Base-by-base conservation (phyloP, 2,113 vertebrate genomes). In the Eolophus roseicapilla region DNA sequence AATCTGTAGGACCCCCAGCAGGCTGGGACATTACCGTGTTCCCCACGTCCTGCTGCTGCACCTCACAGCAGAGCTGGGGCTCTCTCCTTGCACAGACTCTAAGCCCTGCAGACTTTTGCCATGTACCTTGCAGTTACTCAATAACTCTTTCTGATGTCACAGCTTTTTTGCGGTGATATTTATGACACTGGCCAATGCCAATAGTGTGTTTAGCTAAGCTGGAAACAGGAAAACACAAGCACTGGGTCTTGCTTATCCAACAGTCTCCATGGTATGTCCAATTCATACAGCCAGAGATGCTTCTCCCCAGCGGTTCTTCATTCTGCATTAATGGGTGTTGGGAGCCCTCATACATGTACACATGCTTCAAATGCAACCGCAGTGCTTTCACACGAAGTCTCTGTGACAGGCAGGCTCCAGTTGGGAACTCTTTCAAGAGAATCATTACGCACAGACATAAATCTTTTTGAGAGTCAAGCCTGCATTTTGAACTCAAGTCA, bases 401-500 rank as follows among this genome's bases (percentile, higher is more conserved):
- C 17, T 13, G 82, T 82, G 73, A 87, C 82, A 86, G 79, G 63
- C 82, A 90, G 79, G 86, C 82, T 95, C 80, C 90, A 94, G 81
- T 41, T 88, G 88, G 92, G 68, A 96, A 80, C 55, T 55, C 64
- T 88, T 96, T 86, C 82, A 95, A 80, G 79, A 85, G 71, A 86
- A 83, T 88, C 82, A 81, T 88, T 93, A 96, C 94, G 86, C 47
- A 78, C 55, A 75, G 0, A 0, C 49, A 95, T 90, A 93, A 94
- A 95, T 94, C 94, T 93, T 82, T 29, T 18, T 43, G 50, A 86
- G 92, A 95, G 82, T 86, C 44, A 64, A 90, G 88, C 39, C 90
- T 59, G 10, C 55, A 35, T 92, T 92, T 93, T 93, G 92, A 95
- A 96, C 88, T 93, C 79, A 46, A 88, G 73, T 88, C 92, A 64